Evolutionary conservation across 2,888 invertebrate genomes (phyloP).

Genomic region (Sericinus montela): DNA sequence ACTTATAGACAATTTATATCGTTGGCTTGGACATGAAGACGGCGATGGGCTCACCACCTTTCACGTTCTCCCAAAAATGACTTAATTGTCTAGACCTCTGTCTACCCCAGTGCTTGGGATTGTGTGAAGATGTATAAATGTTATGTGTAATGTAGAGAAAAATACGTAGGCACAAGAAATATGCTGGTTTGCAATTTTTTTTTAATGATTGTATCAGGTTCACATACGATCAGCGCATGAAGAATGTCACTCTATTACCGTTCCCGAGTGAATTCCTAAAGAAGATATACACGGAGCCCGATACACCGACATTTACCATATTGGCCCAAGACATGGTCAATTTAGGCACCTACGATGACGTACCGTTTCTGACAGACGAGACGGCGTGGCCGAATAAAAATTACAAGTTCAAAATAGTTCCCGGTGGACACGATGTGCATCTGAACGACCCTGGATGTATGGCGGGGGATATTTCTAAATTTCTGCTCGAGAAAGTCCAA

Average conservation of each 20-base stretch:
- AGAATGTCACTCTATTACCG: slow-evolving; percentile 41
- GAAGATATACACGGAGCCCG: slow-evolving; percentile 36
- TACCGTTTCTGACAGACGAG: slow-evolving; percentile 43
- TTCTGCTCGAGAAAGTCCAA: slow-evolving; percentile 39
- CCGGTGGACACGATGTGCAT: slow-evolving; percentile 81
- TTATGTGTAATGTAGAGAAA: too few species aligned
- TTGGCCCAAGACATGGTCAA: slow-evolving; percentile 37
- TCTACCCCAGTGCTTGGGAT: too few species aligned
- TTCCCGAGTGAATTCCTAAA: slow-evolving; percentile 36
- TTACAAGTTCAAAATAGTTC: slow-evolving; percentile 49
- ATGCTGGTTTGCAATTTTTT: too few species aligned
- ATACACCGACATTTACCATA: slow-evolving; percentile 45
- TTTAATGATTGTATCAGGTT: too few species aligned
- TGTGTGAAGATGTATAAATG: too few species aligned
- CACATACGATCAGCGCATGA: slow-evolving; percentile 59
- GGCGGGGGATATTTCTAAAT: slow-evolving; percentile 53
- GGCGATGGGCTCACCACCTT: too few species aligned
- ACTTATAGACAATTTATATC: too few species aligned
- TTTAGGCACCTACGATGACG: slow-evolving; percentile 28
- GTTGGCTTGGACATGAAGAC: too few species aligned
- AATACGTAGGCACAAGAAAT: too few species aligned
- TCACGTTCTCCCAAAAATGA: too few species aligned
- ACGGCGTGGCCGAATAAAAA: slow-evolving; percentile 45
- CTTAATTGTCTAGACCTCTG: too few species aligned
- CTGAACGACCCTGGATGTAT: slow-evolving; percentile 74